Conservation (phyloP, 1,140 invertebrate species). For the Drosophila sechellia region DNA sequence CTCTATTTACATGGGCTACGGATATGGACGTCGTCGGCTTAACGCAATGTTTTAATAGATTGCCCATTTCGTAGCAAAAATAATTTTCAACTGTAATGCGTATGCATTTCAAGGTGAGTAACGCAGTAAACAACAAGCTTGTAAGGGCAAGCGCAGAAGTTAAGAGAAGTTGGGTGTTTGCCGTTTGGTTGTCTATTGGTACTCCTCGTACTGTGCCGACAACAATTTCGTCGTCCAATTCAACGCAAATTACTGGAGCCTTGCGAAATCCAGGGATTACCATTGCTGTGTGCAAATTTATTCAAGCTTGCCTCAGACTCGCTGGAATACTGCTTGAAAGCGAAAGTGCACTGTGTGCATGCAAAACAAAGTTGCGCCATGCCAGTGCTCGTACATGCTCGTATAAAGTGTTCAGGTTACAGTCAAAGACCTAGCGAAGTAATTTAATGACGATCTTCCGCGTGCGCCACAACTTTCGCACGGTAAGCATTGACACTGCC, state of each 20-base stretch:
- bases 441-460: conserved; percentile 72
- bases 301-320: conserved; percentile 59
- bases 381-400: conserved; percentile 18
- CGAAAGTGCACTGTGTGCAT: conserved; percentile 62
- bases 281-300: conserved; percentile 37
- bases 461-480: conserved; percentile 54
- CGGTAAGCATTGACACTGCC: conserved; percentile 53
- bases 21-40: conserved; percentile 37
- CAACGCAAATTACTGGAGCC: conserved; percentile 41
- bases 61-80: conserved; percentile 57
- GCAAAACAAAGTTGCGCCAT: conserved; percentile 58
- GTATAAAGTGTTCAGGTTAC: conserved; percentile 54
- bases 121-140: conserved; percentile 29
- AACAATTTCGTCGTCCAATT: conserved; percentile 41
- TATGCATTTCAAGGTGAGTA: conserved; percentile 66
- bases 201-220: conserved; percentile 19
- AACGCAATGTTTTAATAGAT: conserved; percentile 47
- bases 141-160: conserved; percentile 29
- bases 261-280: conserved; percentile 42
- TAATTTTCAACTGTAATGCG: conserved; percentile 41
- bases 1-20: conserved; percentile 45
- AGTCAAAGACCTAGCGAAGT: conserved; percentile 44
- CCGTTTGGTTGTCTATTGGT: conserved; percentile 24
- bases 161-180: conserved; percentile 22
- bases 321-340: conserved; percentile 45